A percentile compares a stretch with the other conserved stretches of the same genome.
phyloP scores from a whole-genome alignment of 2,888 invertebrate genomes.

The Conomelus anceps region DNA sequence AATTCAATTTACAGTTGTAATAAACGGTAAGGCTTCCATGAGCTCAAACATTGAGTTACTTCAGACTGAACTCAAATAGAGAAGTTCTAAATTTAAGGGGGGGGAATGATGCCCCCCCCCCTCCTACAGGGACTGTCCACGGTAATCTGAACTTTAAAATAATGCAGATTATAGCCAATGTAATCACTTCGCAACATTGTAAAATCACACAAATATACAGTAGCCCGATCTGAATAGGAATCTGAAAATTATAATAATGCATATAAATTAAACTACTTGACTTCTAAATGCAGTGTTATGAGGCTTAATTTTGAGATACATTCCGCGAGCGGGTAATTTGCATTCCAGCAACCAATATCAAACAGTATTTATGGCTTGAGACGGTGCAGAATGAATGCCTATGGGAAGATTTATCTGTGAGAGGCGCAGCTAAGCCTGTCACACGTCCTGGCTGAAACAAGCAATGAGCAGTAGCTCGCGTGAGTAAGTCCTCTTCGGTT shows the following conservation, averaged over 20 bases:
- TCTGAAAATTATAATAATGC: background rate
- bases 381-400: background rate
- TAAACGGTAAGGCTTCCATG: too few relatives aligned
- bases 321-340: background rate
- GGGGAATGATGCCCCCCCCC: too few relatives aligned
- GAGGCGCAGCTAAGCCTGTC: background rate
- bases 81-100: too few relatives aligned
- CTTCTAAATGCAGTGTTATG: background rate
- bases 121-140: too few relatives aligned
- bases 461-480: background rate
- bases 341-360: background rate
- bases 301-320: background rate
- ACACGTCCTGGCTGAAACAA: background rate
- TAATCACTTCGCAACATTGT: too few relatives aligned
- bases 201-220: too few relatives aligned
- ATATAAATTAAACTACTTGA: background rate
- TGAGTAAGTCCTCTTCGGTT: background rate
- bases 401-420: background rate
- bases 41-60: too few relatives aligned
- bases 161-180: too few relatives aligned
- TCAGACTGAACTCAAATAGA: too few relatives aligned
- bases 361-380: background rate
- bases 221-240: too few relatives aligned
- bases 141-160: too few relatives aligned
- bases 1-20: too few relatives aligned